Evolutionary conservation across 92 coral and sea anemone species (phyloP), one percentile per base, ranked within the genome.

Genomic region (Diadumene lineata): DNA sequence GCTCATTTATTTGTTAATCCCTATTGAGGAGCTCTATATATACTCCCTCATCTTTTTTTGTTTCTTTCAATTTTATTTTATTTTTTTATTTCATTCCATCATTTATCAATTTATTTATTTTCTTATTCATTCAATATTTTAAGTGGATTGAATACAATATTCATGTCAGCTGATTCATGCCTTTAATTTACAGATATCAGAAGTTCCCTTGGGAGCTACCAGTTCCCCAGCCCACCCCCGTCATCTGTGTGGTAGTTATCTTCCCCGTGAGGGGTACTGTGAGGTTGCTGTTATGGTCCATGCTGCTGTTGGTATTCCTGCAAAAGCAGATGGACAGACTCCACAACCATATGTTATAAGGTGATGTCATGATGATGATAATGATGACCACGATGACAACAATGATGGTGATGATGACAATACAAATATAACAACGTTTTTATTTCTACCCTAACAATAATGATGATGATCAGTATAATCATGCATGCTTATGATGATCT

Each of bases 201-300:
- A 91, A 68, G 23, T 90, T 56, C 88, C 93, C 25, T 80, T 88
- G 23, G 83, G 84, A 21, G 44, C 82, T 25, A 69, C 77, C 38
- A 73, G 85, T n/a, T 53, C 81, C 48, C 60, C 89, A 32, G 88
- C 79, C 53, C 88, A 92, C 50, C 81, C 81, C 43, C 78, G 79
- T 34, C 93, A 93, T 68, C 82, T 94, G 11, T 91, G 97, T 91
- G 98, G 97, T 32, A 91, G 98, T 72, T 87, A 81, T 78, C 61
- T 89, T 34, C 90, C 96, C 50, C 81, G 91, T 62, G 88, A 76
- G 68, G 90, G 93, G 50, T 68, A 74, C 65, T 91, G 85, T 78
- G 97, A 94, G 82, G 94, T 82, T 43, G 94, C 82, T 29, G 79
- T 88, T 50, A 84, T 85, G 17, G 90, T 87, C 48, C 97, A 94